phyloP scores from a whole-genome alignment of 2,888 invertebrate species.

The Fissipunctia ypsillon region DNA sequence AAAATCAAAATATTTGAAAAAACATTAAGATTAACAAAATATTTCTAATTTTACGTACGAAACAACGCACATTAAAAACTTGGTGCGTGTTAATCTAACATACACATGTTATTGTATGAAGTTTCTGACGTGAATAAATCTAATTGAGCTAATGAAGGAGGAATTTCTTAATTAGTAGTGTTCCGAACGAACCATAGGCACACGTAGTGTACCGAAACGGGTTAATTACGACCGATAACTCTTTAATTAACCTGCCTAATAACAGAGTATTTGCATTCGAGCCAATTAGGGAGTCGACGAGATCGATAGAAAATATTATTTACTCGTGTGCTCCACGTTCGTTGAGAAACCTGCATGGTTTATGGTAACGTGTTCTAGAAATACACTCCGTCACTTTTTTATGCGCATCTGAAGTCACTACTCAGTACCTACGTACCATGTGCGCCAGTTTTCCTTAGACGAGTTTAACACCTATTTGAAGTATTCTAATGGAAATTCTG shows the following conservation, averaged over 20 bases:
- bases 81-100: conserved; percentile 63
- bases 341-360: conserved; percentile 51
- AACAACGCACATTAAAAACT: conserved; percentile 57
- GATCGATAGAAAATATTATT: conserved; percentile 80
- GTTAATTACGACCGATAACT: conserved; percentile 89
- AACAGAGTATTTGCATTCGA: conserved; percentile 88
- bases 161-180: conserved; percentile 89
- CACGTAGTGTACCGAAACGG: conserved; percentile 87
- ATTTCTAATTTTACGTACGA: conserved; percentile 52
- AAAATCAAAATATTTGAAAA: conserved; percentile 50
- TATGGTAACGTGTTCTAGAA: conserved; percentile 60
- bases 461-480: conserved; percentile 38
- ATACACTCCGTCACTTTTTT: conserved; percentile 47
- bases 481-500: conserved; percentile 46
- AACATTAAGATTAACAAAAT: conserved; percentile 65
- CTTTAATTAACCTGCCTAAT: conserved; percentile 90
- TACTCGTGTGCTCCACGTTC: conserved; percentile 63
- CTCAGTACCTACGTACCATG: conserved; percentile 22
- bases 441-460: conserved; percentile 37
- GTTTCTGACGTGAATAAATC: conserved; percentile 83
- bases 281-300: conserved; percentile 82
- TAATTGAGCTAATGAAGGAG: conserved; percentile 89
- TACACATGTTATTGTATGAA: conserved; percentile 71
- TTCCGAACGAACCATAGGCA: conserved; percentile 85
- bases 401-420: conserved; percentile 36